phyloP scores from a whole-genome alignment of 2,888 invertebrate species.

The Limenitis camilla region DNA sequence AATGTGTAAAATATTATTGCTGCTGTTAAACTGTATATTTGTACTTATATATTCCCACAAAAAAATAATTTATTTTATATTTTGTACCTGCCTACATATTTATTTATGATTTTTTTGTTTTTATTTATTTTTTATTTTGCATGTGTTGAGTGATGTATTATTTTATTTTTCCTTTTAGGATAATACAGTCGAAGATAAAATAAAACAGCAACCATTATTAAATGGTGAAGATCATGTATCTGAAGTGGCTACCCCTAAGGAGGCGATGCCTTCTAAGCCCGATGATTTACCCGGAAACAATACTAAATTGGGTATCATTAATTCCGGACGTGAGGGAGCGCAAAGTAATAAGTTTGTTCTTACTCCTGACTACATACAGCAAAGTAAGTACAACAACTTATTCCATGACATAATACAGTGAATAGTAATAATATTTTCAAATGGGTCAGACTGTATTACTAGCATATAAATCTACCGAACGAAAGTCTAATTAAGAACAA shows the following conservation, averaged over 20 bases:
- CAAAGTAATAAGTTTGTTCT: conserved; percentile 82
- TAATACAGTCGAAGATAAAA: conserved; percentile 49
- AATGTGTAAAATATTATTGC: conserved; percentile 13
- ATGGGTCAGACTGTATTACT: too few species aligned
- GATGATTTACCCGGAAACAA: conserved; percentile 58
- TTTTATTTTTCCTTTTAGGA: conserved; percentile 54
- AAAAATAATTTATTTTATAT: conserved; percentile 34
- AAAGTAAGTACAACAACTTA: conserved; percentile 79
- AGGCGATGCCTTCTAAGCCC: conserved; percentile 55
- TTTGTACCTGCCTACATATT: too few species aligned
- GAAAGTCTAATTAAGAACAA: too few species aligned
- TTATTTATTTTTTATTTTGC: conserved; percentile 20
- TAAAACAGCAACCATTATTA: conserved; percentile 52
- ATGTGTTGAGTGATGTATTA: conserved; percentile 18
- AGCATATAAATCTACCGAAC: too few species aligned
- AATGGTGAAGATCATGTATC: conserved; percentile 65
- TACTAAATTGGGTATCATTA: conserved; percentile 59
- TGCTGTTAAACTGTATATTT: conserved; percentile 16
- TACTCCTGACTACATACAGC: conserved; percentile 94
- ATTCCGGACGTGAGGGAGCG: conserved; percentile 42
- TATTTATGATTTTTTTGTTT: conserved; percentile 31
- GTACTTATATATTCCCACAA: conserved; percentile 72
- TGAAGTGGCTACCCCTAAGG: conserved; percentile 53
- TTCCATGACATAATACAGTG: too few species aligned
- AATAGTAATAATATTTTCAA: too few species aligned